phyloP scores from a whole-genome alignment of 2,113 vertebrate genomes.

The Sakesphorus luctuosus region DNA sequence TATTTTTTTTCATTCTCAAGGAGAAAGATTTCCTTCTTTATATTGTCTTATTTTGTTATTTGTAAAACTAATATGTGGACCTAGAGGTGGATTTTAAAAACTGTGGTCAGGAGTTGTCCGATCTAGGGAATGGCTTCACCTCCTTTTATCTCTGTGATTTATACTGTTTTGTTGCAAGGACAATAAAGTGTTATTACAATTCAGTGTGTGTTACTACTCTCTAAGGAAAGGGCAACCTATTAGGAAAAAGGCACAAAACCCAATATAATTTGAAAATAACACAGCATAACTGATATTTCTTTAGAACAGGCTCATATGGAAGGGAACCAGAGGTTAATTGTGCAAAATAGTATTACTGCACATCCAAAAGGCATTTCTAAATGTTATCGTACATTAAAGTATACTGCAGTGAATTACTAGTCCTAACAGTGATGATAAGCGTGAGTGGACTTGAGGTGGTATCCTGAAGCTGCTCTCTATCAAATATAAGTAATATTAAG shows the following conservation, averaged over 20 bases:
- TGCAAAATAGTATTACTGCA: slow-evolving; percentile 56
- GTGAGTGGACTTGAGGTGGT: background rate
- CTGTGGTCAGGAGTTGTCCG: background rate
- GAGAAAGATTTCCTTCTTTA: background rate
- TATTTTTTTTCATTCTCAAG: background rate
- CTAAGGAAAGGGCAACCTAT: slow-evolving; percentile 41
- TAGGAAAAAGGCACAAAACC: slow-evolving; percentile 9
- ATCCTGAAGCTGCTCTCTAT: slow-evolving; percentile 4
- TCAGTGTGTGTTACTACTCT: background rate
- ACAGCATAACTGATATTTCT: slow-evolving; percentile 8
- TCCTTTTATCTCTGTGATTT: slow-evolving; percentile 28
- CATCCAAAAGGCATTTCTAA: slow-evolving; percentile 41
- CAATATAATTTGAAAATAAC: slow-evolving; percentile 50
- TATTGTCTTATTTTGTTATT: background rate
- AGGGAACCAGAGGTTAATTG: slow-evolving; percentile 58
- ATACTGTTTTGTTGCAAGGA: background rate
- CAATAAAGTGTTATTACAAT: background rate
- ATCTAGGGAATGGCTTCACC: background rate
- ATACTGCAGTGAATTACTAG: slow-evolving; percentile 47
- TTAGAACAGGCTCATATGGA: slow-evolving; percentile 12
- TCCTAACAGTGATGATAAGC: slow-evolving; percentile 31
- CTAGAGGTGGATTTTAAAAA: background rate
- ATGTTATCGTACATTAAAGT: slow-evolving; percentile 57
- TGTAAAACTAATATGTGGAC: background rate
- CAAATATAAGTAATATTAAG: slow-evolving; percentile 8